These are phyloP conservation scores for Mionectes olivaceus DNA, from an alignment of 2,797 vertebrate species.

Conservation along the genomic window DNA sequence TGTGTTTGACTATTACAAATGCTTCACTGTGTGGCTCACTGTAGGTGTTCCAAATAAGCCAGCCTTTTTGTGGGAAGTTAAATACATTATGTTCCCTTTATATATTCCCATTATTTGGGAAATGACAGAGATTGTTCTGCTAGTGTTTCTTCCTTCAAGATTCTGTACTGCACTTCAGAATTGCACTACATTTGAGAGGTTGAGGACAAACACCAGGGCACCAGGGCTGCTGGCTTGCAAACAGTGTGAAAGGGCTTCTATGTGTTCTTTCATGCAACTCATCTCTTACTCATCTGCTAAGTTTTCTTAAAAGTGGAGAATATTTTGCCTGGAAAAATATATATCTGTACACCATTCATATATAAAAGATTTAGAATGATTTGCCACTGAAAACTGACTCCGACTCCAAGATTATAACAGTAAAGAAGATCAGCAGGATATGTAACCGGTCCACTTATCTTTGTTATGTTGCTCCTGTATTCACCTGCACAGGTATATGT, in stretches of 20 bases:
- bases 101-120: neutral
- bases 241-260: neutral
- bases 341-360: neutral
- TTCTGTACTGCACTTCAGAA: neutral
- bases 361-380: neutral
- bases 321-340: neutral
- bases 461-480: neutral
- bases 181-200: neutral
- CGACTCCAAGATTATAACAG: neutral
- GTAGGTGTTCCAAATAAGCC: constrained; percentile 27
- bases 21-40: neutral
- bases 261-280: neutral
- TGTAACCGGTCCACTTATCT: neutral
- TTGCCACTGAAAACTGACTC: neutral
- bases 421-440: neutral
- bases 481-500: neutral
- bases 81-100: neutral
- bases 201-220: neutral
- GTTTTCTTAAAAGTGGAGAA: neutral
- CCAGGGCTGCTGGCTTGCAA: neutral
- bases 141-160: neutral
- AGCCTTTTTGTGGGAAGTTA: constrained; percentile 13
- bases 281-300: neutral
- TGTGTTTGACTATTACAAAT: constrained; percentile 53
- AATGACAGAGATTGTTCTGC: neutral